Evolutionary conservation across 1,140 invertebrate species (phyloP).

Genomic region (Drosophila santomea): DNA sequence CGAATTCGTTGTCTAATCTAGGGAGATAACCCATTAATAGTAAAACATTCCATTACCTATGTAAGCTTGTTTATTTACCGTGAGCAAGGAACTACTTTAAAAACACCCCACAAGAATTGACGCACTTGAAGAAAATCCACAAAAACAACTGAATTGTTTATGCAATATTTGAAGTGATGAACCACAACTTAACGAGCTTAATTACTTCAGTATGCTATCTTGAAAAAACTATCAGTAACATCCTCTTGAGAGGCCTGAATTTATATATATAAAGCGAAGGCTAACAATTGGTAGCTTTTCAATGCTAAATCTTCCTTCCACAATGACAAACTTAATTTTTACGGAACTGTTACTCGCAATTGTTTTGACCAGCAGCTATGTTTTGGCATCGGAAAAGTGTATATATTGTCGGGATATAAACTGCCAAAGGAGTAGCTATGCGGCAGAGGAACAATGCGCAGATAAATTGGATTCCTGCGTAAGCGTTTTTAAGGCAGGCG

Average conservation of each 20-base stretch:
- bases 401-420: slow-evolving; percentile 71
- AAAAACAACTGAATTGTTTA: slow-evolving; percentile 41
- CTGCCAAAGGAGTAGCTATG: slow-evolving; percentile 67
- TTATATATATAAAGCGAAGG: slow-evolving; percentile 72
- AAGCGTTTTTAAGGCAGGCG: slow-evolving; percentile 60
- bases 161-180: slow-evolving; percentile 24
- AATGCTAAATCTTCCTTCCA: slow-evolving; percentile 49
- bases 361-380: slow-evolving; percentile 5
- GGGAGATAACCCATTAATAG: slow-evolving; percentile 2
- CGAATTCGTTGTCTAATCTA: slow-evolving; percentile 16
- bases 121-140: slow-evolving; percentile 21
- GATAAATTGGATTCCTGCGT: slow-evolving; percentile 67
- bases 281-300: slow-evolving; percentile 1
- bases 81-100: slow-evolving; percentile 33
- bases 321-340: slow-evolving; percentile 50
- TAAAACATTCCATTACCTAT: slow-evolving; percentile 48
- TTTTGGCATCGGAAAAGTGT: slow-evolving; percentile 52
- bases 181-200: slow-evolving; percentile 39
- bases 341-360: slow-evolving; percentile 2
- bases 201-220: slow-evolving; percentile 33
- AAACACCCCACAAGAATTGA: slow-evolving; percentile 18
- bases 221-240: slow-evolving; percentile 8
- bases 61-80: slow-evolving; percentile 57
- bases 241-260: slow-evolving; percentile 20
- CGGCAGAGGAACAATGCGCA: slow-evolving; percentile 44